A percentile compares a stretch with the other conserved stretches of the same genome.
Conservation (phyloP, 2,797 vertebrate species). For the Chelon labrosus region DNA sequence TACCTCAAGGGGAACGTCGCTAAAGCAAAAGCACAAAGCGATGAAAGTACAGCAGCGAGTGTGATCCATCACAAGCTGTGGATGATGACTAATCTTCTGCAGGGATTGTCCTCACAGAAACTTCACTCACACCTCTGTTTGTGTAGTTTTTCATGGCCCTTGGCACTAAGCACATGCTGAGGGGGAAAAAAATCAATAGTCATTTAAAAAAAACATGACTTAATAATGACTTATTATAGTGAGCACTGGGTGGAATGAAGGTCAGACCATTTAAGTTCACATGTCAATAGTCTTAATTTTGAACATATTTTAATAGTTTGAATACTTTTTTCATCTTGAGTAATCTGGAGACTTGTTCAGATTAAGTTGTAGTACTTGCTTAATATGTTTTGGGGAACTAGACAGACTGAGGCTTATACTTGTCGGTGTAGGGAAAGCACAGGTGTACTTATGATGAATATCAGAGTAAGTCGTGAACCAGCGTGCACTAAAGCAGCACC, state of each 20-base stretch:
- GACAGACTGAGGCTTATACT: too few relatives aligned
- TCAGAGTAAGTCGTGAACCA: too few relatives aligned
- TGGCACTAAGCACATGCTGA: conserved; percentile 3
- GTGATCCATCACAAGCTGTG: conserved; percentile 49
- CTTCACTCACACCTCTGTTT: conserved; percentile 39
- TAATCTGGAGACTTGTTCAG: not conserved
- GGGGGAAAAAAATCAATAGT: conserved; percentile 69
- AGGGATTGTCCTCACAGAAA: conserved; percentile 32
- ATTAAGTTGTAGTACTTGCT: too few relatives aligned
- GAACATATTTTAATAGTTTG: too few relatives aligned
- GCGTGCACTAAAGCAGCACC: too few relatives aligned
- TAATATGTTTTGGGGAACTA: too few relatives aligned
- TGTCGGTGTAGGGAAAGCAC: too few relatives aligned
- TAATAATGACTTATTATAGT: conserved; percentile 70
- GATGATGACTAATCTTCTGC: conserved; percentile 41
- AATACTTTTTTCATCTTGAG: not conserved
- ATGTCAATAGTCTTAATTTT: too few relatives aligned
- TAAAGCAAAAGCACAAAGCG: conserved; percentile 24
- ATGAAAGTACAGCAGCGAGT: conserved; percentile 44
- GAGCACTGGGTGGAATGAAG: conserved; percentile 35
- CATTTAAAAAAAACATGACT: conserved; percentile 70
- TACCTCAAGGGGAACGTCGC: conserved; percentile 22
- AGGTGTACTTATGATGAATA: too few relatives aligned
- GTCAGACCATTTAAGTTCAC: conserved; percentile 31
- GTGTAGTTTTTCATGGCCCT: conserved; percentile 34